Base-by-base conservation (phyloP, 2,888 invertebrate species). In the Rutpela maculata region DNA sequence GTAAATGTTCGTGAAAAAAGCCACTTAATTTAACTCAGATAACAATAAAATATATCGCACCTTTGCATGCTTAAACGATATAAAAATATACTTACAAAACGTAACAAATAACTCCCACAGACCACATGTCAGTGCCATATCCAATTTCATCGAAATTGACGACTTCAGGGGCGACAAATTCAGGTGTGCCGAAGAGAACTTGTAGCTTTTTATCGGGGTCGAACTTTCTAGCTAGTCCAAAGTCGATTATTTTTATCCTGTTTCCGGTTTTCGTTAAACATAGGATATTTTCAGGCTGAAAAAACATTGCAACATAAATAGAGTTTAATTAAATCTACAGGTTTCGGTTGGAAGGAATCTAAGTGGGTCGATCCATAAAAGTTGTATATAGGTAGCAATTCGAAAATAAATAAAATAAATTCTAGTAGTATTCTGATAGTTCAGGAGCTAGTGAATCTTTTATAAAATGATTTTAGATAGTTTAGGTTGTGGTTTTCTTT, bases 41-140 rank as follows among this genome's bases (percentile, higher is more conserved):
- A n/a, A n/a, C n/a, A n/a, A n/a, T n/a, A n/a, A n/a, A n/a, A n/a
- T n/a, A n/a, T n/a, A n/a, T n/a, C n/a, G n/a, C n/a, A n/a, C n/a
- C n/a, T n/a, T n/a, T n/a, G n/a, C n/a, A n/a, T n/a, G n/a, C n/a
- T n/a, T n/a, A n/a, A n/a, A n/a, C n/a, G n/a, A n/a, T n/a, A n/a
- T 22, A 55, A 22, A 10, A 19, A n/a, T 19, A 63, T 88, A 95
- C 98, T 97, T 92, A 99, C 99, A 99, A 92, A 76, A 99, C 98
- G 89, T 99, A 99, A 88, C 97, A 97, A 85, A 99, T 98, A 78
- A 99, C 99, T 60, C 99, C 99, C 26, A 99, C 95, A 72, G 98
- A 98, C 99, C 99, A 99, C 98, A 99, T 98, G 88, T 99, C 99
- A 0, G 99, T 98, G 10, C 96, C 96, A 87, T 95, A 98, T 75